Conservation (phyloP, 2,797 vertebrate genomes). For the Hypotaenidia okinawae region DNA sequence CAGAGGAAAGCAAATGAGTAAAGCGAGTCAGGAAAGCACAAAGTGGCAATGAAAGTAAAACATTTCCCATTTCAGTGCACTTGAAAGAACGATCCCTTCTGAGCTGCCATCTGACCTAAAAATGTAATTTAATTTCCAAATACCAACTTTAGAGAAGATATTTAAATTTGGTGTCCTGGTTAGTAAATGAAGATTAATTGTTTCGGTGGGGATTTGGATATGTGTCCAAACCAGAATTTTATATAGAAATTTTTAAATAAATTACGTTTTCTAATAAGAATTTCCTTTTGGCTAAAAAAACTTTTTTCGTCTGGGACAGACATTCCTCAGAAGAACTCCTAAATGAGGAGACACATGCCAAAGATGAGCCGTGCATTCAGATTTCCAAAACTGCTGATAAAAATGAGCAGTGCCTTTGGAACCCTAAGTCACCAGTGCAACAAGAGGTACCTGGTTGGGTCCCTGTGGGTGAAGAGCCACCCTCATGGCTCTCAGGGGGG, state of each 20-base stretch:
- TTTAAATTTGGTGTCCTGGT: not conserved
- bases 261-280: not conserved
- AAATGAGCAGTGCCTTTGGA: not conserved
- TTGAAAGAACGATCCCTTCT: not conserved
- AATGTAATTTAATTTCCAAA: not conserved
- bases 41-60: not conserved
- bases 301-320: not conserved
- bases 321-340: not conserved
- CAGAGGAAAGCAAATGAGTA: not conserved
- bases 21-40: not conserved
- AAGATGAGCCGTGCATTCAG: not conserved
- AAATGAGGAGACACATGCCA: not conserved
- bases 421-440: not conserved
- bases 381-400: not conserved
- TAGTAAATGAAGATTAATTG: not conserved
- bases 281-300: not conserved
- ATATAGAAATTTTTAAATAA: not conserved
- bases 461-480: not conserved
- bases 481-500: fast-evolving
- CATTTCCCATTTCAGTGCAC: not conserved
- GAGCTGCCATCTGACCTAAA: not conserved
- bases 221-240: not conserved
- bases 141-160: not conserved
- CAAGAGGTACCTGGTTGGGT: not conserved
- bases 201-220: not conserved